Conservation (phyloP, 1,140 invertebrate genomes). For the Aphidius gifuensis region DNA sequence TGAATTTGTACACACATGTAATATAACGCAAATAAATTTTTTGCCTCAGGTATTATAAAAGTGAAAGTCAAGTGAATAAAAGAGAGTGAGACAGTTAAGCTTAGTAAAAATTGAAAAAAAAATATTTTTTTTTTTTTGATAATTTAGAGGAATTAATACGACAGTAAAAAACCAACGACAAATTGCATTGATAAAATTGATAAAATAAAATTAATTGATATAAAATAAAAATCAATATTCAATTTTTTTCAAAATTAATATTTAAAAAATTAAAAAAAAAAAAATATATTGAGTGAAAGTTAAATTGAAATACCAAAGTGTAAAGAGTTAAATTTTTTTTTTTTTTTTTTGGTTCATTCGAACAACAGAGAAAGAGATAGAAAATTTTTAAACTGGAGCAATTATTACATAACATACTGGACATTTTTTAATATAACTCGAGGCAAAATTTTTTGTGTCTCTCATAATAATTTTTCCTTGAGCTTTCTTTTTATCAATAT, state of each 20-base stretch:
- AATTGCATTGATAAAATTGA: neutral
- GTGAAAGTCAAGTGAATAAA: slow-evolving; percentile 38
- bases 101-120: slow-evolving; percentile 7
- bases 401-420: slow-evolving; percentile 42
- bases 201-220: neutral
- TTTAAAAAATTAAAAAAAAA: slow-evolving; percentile 7
- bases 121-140: neutral
- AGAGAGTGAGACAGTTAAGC: slow-evolving; percentile 7
- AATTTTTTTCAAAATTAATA: too few relatives aligned
- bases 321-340: slow-evolving; percentile 18
- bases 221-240: too few relatives aligned
- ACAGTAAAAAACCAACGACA: slow-evolving; percentile 3
- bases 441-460: slow-evolving; percentile 29
- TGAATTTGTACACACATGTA: too few relatives aligned
- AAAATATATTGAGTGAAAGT: slow-evolving; percentile 48
- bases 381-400: slow-evolving; percentile 42
- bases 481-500: too few relatives aligned
- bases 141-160: slow-evolving; percentile 16
- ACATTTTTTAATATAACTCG: slow-evolving; percentile 33
- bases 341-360: neutral
- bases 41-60: slow-evolving; percentile 11
- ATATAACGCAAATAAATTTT: too few relatives aligned
- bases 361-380: neutral
- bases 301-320: slow-evolving; percentile 42
- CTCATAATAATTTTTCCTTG: slow-evolving; percentile 9